Percentiles rank a stretch among this genome's conserved stretches.
Conservation (phyloP, 2,888 invertebrate species). For the Lasioglossum calceatum region DNA sequence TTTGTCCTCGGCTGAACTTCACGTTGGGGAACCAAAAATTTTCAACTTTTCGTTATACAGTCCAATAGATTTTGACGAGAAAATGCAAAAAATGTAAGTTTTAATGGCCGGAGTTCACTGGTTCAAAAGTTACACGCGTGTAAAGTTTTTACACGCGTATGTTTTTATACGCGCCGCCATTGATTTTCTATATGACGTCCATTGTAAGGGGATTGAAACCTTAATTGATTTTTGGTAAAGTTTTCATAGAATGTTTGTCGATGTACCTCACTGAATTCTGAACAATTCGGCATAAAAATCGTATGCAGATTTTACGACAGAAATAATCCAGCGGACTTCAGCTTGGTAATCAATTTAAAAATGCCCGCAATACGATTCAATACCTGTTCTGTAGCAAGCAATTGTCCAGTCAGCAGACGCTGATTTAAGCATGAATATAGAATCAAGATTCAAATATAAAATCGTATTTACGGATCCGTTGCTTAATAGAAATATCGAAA, state of each 20-base stretch:
- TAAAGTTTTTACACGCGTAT: no score
- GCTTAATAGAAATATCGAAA: background rate
- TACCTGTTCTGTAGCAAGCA: background rate
- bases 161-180: no score
- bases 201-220: background rate
- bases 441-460: background rate
- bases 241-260: background rate
- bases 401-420: slow-evolving; percentile 14
- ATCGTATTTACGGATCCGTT: background rate
- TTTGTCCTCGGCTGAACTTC: no score
- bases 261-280: background rate
- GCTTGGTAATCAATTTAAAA: slow-evolving; percentile 3
- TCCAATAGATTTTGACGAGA: no score
- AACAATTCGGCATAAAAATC: background rate
- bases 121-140: no score
- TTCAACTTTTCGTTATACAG: no score
- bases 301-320: background rate
- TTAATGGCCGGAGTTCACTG: no score
- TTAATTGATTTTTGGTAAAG: background rate
- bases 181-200: background rate
- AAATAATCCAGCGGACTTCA: background rate
- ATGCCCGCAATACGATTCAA: background rate
- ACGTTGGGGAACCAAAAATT: no score
- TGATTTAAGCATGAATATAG: background rate
- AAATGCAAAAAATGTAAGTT: no score